Evolutionary conservation across 2,888 invertebrate species (phyloP).

Genomic region (Drosophila anomelani): DNA sequence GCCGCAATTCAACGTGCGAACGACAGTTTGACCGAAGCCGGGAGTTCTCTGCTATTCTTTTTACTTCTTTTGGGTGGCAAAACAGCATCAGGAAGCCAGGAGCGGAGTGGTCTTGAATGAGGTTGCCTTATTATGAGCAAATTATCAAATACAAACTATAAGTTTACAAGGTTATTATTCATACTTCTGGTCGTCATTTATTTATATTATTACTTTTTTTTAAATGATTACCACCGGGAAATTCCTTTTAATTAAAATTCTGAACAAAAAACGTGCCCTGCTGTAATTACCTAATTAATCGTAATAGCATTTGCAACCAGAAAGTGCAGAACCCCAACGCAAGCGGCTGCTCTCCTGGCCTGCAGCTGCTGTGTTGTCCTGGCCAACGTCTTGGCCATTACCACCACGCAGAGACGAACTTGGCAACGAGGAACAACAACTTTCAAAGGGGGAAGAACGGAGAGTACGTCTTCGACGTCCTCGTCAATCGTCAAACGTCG

Average conservation of each 20-base stretch:
- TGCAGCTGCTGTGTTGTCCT: slow-evolving; percentile 17
- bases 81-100: slow-evolving; percentile 54
- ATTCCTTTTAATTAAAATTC: not conserved
- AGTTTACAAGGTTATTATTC: not conserved
- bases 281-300: not conserved
- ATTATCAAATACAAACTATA: not conserved
- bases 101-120: slow-evolving; percentile 15
- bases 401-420: slow-evolving; percentile 47
- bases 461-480: slow-evolving; percentile 68
- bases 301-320: not conserved
- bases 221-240: not conserved
- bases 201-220: not conserved
- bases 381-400: slow-evolving; percentile 67
- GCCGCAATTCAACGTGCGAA: slow-evolving; percentile 79
- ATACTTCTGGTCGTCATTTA: not conserved
- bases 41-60: slow-evolving; percentile 23
- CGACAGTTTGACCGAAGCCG: slow-evolving; percentile 76
- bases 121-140: not conserved
- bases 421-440: slow-evolving; percentile 55
- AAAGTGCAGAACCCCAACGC: not conserved
- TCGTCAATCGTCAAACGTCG: slow-evolving; percentile 83
- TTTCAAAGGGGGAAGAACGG: not conserved
- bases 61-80: slow-evolving; percentile 61
- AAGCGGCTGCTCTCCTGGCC: slow-evolving; percentile 9
- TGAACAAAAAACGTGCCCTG: not conserved